Base-by-base conservation (phyloP, 37 sponge, comb jelly and placozoan genomes). In the Oopsacas minuta region DNA sequence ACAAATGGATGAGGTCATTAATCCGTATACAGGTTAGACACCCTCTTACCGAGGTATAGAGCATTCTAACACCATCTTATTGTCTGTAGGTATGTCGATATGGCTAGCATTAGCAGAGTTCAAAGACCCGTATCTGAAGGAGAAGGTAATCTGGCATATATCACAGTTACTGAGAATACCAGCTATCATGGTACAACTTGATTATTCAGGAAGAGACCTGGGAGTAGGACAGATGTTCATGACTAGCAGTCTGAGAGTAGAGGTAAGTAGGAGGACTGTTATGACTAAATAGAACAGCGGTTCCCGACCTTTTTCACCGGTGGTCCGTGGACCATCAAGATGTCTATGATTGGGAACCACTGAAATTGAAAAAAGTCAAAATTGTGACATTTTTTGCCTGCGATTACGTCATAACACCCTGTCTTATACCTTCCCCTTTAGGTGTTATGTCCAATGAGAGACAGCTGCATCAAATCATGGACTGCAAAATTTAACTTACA, bases 141-240 rank as follows among this genome's bases (percentile, higher is more conserved):
- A 61, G 22, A 61, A 61, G 28, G 75, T 61, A 7, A 61, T 61
- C 22, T 61, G 75, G 75, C 75, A 61, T n/a, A 61, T 61, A 32
- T 61, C 75, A 25, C 75, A 61, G 75, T 34, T 61, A 3, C 75
- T 61, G 75, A 61, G 30, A 61, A 61, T 61, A 3, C 75, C 75
- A 61, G 75, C 75, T 61, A 34, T 61, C 17, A n/a, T 61, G 20
- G 75, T 61, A 10, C 5, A n/a, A 5, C 30, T 61, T 25, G 22
- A 61, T 3, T 34, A 61, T 7, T n/a, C 75, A n/a, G 30, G 22
- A 17, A 8, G 12, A 3, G 5, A 12, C 28, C 30, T 61, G 28
- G 75, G 75, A 3, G 17, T 12, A 3, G 30, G 30, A 32, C 75
- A 61, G 75, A 25, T 25, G 30, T 61, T 61, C 75, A 61, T 25